Evolutionary conservation across 1,140 invertebrate genomes (phyloP).

Genomic region (Nylanderia fulva): DNA sequence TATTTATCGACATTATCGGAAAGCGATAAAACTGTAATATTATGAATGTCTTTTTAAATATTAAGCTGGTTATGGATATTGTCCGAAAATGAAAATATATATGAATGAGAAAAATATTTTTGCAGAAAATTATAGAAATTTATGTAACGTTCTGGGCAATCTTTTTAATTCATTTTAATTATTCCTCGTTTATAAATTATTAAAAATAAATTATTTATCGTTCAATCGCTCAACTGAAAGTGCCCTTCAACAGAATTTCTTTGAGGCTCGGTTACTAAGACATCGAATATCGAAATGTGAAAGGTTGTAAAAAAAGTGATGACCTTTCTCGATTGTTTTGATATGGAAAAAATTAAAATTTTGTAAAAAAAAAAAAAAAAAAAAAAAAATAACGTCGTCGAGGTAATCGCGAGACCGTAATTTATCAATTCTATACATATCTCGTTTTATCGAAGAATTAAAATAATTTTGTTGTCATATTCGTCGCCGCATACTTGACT

Average conservation of each 20-base stretch:
- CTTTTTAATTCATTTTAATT: not conserved
- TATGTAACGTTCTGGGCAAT: not conserved
- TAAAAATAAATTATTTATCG: not conserved
- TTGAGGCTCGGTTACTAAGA: not conserved
- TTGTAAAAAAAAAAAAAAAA: too few relatives aligned
- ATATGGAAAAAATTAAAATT: not conserved
- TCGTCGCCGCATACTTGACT: not conserved
- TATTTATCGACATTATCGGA: not conserved
- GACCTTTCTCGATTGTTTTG: not conserved
- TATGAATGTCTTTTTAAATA: not conserved
- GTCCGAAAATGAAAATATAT: too few relatives aligned
- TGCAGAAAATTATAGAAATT: not conserved
- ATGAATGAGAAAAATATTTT: not conserved
- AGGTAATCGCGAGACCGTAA: not conserved
- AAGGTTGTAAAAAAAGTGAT: too few relatives aligned
- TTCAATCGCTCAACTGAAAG: not conserved
- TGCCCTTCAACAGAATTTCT: not conserved
- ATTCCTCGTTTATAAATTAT: not conserved
- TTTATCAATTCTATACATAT: not conserved
- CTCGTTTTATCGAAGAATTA: not conserved
- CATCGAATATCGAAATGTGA: not conserved
- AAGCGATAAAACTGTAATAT: not conserved
- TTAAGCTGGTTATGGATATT: not conserved
- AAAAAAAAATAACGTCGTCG: not conserved
- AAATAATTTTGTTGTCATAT: not conserved